Evolutionary conservation across 2,113 vertebrate species (phyloP).

Genomic region (Vulpes vulpes): DNA sequence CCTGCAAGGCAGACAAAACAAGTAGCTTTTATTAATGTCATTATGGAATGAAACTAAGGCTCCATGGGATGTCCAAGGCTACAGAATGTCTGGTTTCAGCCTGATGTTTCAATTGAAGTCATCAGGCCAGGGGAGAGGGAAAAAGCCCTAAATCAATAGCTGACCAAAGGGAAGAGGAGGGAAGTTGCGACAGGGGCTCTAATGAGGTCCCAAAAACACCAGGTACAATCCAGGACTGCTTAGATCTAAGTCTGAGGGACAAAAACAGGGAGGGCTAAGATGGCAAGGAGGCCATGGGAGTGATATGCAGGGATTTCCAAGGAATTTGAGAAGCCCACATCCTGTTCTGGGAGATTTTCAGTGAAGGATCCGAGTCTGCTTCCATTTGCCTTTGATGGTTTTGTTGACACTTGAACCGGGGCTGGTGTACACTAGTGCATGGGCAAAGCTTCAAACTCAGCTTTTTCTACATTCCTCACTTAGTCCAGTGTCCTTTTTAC

Average conservation of each 20-base stretch:
- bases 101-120: not conserved
- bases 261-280: too few relatives aligned
- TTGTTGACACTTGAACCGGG: not conserved
- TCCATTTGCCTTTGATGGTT: not conserved
- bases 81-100: not conserved
- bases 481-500: not conserved
- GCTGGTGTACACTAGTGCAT: not conserved
- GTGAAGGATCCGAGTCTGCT: not conserved
- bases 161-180: not conserved
- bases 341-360: not conserved
- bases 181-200: not conserved
- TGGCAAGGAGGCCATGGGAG: accelerated
- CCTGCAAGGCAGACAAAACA: not conserved
- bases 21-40: not conserved
- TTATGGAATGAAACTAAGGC: not conserved
- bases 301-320: too few relatives aligned
- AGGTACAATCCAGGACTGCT: not conserved
- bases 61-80: not conserved
- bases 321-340: too few relatives aligned
- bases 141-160: not conserved
- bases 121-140: not conserved
- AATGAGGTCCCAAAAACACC: not conserved
- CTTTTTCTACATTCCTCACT: not conserved
- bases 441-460: not conserved
- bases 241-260: not conserved